Evolutionary conservation across 2,888 invertebrate species (phyloP).

Genomic region (Mythimna ferrago): DNA sequence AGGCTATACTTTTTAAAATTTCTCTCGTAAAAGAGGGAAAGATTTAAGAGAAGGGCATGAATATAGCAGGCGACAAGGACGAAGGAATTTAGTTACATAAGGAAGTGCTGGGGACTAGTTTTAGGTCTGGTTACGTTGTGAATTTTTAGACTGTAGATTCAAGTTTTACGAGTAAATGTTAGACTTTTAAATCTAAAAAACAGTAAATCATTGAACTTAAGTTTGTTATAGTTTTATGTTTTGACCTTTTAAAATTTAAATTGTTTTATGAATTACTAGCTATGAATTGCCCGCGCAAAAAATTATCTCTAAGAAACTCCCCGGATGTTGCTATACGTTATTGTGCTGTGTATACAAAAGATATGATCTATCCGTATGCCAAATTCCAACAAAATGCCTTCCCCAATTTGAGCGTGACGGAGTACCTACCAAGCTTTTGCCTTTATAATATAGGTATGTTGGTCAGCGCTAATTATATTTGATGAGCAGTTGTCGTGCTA

Average conservation of each 20-base stretch:
- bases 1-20: constrained; percentile 64
- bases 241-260: not conserved
- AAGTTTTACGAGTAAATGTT: no score
- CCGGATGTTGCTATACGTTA: no score
- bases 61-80: constrained; percentile 37
- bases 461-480: not conserved
- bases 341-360: no score
- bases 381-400: no score
- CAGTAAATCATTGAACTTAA: no score
- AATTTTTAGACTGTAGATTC: not conserved
- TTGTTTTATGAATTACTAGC: no score
- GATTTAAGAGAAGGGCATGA: constrained; percentile 58
- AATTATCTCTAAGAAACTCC: no score
- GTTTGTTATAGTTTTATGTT: not conserved
- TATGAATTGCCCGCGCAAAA: not conserved
- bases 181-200: no score
- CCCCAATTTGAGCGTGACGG: no score
- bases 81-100: constrained; percentile 52
- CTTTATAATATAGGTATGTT: no score
- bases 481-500: not conserved
- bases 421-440: no score
- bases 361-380: no score
- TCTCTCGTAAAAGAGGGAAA: constrained; percentile 60
- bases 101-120: constrained; percentile 6
- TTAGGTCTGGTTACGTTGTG: not conserved